phyloP scores from a whole-genome alignment of 1,140 invertebrate species.

The Drosophila ambigua region DNA sequence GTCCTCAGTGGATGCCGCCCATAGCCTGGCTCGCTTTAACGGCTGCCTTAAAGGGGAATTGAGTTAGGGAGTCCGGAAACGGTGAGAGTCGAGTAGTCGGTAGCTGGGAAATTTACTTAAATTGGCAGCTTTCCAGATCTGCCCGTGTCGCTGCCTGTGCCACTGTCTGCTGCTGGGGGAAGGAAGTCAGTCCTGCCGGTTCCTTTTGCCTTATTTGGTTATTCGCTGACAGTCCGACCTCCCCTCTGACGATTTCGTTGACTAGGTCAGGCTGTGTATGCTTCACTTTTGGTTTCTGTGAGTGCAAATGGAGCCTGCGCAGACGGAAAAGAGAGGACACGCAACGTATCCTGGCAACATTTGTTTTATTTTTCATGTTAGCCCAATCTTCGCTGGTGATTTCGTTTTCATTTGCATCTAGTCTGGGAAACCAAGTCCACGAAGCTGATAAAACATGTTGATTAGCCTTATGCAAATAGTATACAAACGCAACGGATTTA shows the following conservation, averaged over 20 bases:
- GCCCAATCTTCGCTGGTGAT: too few relatives aligned
- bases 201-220: constrained; percentile 70
- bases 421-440: neutral
- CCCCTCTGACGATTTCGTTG: constrained; percentile 54
- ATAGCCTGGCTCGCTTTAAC: neutral
- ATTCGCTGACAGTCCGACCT: constrained; percentile 37
- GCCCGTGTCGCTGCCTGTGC: neutral
- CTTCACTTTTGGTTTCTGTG: constrained; percentile 52
- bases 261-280: constrained; percentile 77
- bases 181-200: constrained; percentile 20
- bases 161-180: constrained; percentile 5
- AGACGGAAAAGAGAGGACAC: constrained; percentile 11
- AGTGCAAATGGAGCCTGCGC: constrained; percentile 50
- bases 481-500: too few relatives aligned
- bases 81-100: too few relatives aligned
- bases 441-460: too few relatives aligned
- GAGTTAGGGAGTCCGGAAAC: constrained; percentile 16
- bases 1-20: constrained; percentile 33
- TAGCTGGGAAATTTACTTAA: constrained; percentile 14
- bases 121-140: constrained; percentile 27
- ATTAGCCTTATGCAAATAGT: too few relatives aligned
- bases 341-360: constrained; percentile 56
- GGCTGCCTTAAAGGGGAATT: constrained; percentile 19
- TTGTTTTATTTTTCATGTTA: neutral
- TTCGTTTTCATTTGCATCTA: neutral